Evolutionary conservation across 2,888 invertebrate species (phyloP), one percentile per base, ranked within the genome.

Genomic region (Tromatobia lineatoria): DNA sequence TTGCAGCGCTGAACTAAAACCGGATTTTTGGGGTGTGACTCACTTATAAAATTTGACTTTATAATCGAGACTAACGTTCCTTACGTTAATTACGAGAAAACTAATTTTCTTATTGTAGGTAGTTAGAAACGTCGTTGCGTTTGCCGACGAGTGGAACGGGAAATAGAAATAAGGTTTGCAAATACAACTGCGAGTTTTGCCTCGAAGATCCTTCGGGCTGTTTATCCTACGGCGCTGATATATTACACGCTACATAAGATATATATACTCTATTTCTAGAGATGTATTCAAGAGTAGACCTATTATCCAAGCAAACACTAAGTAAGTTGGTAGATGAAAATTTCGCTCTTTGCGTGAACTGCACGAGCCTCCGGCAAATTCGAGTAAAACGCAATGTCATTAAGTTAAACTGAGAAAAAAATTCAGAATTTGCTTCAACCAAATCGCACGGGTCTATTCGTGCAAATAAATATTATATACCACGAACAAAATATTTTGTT

Each of bases 41-140:
- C 50, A 59, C 74, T 75, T 64, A 75, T 10, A 76, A 76, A 61
- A 89, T 90, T 86, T 88, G 88, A 89, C 90, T 89, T 88, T 89
- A 88, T 88, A 90, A 90, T 90, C 86, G 85, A 86, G 83, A 64
- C 86, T 82, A 59, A 75, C 71, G 77, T 80, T 83, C 57, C 34
- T 70, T 59, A 20, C 74, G 82, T 83, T 85, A 86, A 85, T 85
- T 85, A 84, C 76, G 81, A 73, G 82, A 74, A 80, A 83, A 80
- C 79, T 66, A 81, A 87, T 86, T 86, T 79, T 69, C 81, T 59
- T 76, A n/a, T 15, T 69, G 50, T 70, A 67, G 47, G 71, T 54
- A 75, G 50, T 57, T 54, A 67, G 18, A 61, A 77, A 15, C 47
- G 71, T 50, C 59, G 66, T 10, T 57, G 57, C 64, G 75, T 64